Percentiles rank a stretch among this genome's conserved stretches.
phyloP scores from a whole-genome alignment of 1,140 invertebrate species.

The Caenorhabditis remanei region DNA sequence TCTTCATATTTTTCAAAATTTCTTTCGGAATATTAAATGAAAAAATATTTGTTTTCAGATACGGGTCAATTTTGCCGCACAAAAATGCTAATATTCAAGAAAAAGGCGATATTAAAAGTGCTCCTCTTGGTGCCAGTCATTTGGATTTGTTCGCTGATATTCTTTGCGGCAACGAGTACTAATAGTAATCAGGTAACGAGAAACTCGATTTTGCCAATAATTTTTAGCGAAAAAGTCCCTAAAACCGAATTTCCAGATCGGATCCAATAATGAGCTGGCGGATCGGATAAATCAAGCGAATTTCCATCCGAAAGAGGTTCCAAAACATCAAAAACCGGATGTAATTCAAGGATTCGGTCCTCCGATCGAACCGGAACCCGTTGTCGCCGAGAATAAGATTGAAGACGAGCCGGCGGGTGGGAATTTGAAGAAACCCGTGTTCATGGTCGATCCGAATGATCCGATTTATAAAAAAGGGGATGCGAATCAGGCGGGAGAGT shows the following conservation, averaged over 20 bases:
- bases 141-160: slow-evolving; percentile 73
- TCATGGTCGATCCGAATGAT: slow-evolving; percentile 72
- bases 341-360: slow-evolving; percentile 73
- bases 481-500: slow-evolving; percentile 74
- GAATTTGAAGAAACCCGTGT: slow-evolving; percentile 66
- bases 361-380: slow-evolving; percentile 45
- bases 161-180: slow-evolving; percentile 69
- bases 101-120: slow-evolving; percentile 71
- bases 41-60: slow-evolving; percentile 51
- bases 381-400: slow-evolving; percentile 62
- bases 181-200: slow-evolving; percentile 51
- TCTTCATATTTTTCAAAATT: neutral
- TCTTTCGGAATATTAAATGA: neutral
- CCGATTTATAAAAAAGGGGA: slow-evolving; percentile 77
- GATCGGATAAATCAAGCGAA: slow-evolving; percentile 1
- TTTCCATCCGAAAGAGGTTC: slow-evolving; percentile 30
- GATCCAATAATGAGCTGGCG: slow-evolving; percentile 18
- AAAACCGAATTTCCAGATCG: slow-evolving; percentile 41
- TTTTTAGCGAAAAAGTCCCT: neutral
- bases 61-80: slow-evolving; percentile 45
- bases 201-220: neutral
- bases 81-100: slow-evolving; percentile 50
- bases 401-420: slow-evolving; percentile 59
- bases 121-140: slow-evolving; percentile 73
- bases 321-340: slow-evolving; percentile 22